Evolutionary conservation across 2,797 vertebrate species (phyloP).

Genomic region (Danio aesculapii): DNA sequence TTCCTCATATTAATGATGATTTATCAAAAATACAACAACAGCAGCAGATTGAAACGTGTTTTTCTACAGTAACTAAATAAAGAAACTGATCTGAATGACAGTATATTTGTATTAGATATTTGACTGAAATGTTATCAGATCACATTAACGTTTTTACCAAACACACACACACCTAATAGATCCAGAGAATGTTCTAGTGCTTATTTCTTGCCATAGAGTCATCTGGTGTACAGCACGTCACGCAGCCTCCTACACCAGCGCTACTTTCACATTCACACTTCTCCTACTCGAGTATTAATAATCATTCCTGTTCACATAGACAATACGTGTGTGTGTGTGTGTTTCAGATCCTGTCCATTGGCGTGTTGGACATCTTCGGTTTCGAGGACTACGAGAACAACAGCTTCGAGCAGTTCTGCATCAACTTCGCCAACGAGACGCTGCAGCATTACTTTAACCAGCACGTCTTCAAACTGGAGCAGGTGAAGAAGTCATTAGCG

Average conservation of each 20-base stretch:
- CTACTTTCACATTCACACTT: not conserved
- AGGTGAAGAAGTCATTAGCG: slow-evolving; percentile 75
- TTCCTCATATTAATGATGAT: no score
- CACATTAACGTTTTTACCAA: no score
- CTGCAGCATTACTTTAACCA: slow-evolving; percentile 99
- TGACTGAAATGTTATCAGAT: no score
- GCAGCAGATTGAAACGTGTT: no score
- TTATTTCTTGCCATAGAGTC: no score
- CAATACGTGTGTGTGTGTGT: not conserved
- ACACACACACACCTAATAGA: no score
- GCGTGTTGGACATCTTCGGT: slow-evolving; percentile 98
- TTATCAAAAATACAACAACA: no score
- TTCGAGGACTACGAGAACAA: slow-evolving; percentile 99
- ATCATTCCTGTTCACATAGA: not conserved
- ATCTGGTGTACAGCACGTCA: no score
- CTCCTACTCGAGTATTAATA: not conserved
- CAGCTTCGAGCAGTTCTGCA: slow-evolving; percentile 99
- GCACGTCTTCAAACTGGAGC: slow-evolving; percentile 97
- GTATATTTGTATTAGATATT: no score
- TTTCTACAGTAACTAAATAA: no score
- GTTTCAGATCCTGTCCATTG: slow-evolving; percentile 92
- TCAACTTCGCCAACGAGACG: slow-evolving; percentile 98
- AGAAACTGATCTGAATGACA: no score
- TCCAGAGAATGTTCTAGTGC: no score
- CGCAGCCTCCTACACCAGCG: not conserved